Percentiles rank a stretch among this genome's conserved stretches.
phyloP scores from a whole-genome alignment of 2,888 invertebrate species.

The Entomobrya multifasciata region DNA sequence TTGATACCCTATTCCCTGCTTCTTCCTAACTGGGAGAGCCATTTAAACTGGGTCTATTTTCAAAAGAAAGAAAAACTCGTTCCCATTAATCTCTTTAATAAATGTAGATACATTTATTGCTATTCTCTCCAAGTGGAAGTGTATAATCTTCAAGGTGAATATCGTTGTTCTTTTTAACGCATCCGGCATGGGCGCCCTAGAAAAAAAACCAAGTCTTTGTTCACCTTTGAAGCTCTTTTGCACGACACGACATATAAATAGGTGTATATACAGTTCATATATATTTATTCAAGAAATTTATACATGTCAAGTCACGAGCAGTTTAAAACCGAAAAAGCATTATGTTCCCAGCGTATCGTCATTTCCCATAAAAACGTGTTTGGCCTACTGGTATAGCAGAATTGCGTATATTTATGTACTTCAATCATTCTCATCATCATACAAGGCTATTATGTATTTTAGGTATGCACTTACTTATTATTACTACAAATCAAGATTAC shows the following conservation, averaged over 20 bases:
- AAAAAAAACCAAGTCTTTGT: neutral
- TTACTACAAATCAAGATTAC: constrained; percentile 56
- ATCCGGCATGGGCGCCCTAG: neutral
- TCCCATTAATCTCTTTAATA: constrained; percentile 41
- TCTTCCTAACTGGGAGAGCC: too few species aligned
- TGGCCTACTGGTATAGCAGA: neutral
- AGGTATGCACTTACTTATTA: constrained; percentile 27
- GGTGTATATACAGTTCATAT: too few species aligned
- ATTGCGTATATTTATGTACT: neutral
- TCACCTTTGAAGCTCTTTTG: too few species aligned
- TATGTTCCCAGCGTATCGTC: too few species aligned
- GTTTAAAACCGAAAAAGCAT: too few species aligned
- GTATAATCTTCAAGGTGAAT: constrained; percentile 16
- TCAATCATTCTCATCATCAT: neutral
- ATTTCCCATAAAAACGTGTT: neutral
- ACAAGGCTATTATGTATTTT: neutral
- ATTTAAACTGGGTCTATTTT: too few species aligned
- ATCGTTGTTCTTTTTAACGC: constrained; percentile 3
- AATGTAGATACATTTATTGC: constrained; percentile 6
- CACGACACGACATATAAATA: too few species aligned
- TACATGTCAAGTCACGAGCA: too few species aligned
- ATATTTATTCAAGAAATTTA: too few species aligned
- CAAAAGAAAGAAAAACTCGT: constrained; percentile 7
- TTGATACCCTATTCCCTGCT: too few species aligned
- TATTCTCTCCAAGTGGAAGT: constrained; percentile 7